phyloP scores from a whole-genome alignment of 2,797 vertebrate genomes.

The Eurystomus glaucurus region DNA sequence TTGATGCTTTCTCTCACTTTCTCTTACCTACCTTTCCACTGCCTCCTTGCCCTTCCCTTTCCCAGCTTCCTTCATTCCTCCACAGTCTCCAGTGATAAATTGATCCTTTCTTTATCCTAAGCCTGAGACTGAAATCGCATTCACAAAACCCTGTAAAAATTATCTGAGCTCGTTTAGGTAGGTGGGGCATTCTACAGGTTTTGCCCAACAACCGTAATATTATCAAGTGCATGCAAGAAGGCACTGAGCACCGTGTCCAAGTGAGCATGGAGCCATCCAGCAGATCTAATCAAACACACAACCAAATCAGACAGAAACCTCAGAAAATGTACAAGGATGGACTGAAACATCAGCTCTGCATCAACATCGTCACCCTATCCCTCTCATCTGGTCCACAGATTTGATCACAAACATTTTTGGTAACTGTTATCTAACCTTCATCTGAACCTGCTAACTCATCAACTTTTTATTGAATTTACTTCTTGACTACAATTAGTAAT shows the following conservation, averaged over 20 bases:
- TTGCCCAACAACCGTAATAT: neutral
- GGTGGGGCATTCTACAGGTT: neutral
- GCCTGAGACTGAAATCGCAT: rapidly evolving
- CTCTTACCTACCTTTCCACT: neutral
- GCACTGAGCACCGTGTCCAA: neutral
- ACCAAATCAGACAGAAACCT: neutral
- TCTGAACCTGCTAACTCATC: neutral
- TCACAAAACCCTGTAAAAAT: neutral
- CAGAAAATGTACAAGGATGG: neutral
- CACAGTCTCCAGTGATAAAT: neutral
- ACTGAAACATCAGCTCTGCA: neutral
- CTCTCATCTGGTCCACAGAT: neutral
- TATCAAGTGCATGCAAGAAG: neutral
- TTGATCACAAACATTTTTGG: neutral
- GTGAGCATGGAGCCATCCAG: neutral
- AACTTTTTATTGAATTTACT: neutral
- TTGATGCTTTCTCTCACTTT: neutral
- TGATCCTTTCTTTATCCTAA: neutral
- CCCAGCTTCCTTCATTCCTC: neutral
- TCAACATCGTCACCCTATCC: rapidly evolving
- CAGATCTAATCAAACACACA: neutral
- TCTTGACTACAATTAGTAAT: neutral
- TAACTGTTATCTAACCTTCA: neutral
- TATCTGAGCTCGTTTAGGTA: neutral
- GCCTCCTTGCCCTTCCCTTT: neutral